Percentiles rank a stretch among this genome's conserved stretches.
Conservation (phyloP, 2,888 invertebrate species). For the Synanthedon formicaeformis region DNA sequence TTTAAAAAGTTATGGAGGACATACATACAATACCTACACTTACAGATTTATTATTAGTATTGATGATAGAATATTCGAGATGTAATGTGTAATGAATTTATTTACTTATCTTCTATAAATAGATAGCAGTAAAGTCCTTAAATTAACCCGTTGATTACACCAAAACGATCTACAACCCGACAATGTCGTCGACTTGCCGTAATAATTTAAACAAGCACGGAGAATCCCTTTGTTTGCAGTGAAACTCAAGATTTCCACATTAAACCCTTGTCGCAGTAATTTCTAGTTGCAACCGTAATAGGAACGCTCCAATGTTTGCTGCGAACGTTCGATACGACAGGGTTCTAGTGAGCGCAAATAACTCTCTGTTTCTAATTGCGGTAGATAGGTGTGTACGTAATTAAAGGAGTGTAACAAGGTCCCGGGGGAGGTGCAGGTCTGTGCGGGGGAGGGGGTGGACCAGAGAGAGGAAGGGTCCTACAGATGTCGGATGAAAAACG, state of each 20-base stretch:
- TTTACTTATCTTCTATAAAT: background rate
- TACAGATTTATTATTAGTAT: no score
- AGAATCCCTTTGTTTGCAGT: slow-evolving; percentile 32
- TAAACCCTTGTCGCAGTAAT: slow-evolving; percentile 33
- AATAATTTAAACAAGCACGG: slow-evolving; percentile 52
- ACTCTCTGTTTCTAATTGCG: slow-evolving; percentile 35
- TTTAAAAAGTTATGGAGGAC: no score
- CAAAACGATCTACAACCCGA: slow-evolving; percentile 22
- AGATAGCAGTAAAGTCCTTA: slow-evolving; percentile 26
- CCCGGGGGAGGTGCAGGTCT: slow-evolving; percentile 27
- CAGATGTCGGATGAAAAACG: slow-evolving; percentile 42
- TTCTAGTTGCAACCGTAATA: background rate
- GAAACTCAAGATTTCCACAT: slow-evolving; percentile 37
- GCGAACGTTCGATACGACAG: background rate
- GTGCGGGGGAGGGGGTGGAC: background rate
- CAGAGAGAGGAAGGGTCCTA: background rate
- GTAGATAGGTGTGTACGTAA: slow-evolving; percentile 53
- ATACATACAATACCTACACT: no score
- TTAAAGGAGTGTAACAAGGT: slow-evolving; percentile 48
- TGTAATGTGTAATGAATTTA: background rate
- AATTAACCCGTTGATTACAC: slow-evolving; percentile 49
- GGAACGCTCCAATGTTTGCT: background rate
- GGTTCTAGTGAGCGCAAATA: slow-evolving; percentile 4
- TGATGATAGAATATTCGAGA: no score
- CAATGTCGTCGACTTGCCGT: slow-evolving; percentile 29